These are phyloP conservation scores for Bimastos eiseni DNA, from an alignment of 2,888 invertebrate species.

Conservation along the genomic window DNA sequence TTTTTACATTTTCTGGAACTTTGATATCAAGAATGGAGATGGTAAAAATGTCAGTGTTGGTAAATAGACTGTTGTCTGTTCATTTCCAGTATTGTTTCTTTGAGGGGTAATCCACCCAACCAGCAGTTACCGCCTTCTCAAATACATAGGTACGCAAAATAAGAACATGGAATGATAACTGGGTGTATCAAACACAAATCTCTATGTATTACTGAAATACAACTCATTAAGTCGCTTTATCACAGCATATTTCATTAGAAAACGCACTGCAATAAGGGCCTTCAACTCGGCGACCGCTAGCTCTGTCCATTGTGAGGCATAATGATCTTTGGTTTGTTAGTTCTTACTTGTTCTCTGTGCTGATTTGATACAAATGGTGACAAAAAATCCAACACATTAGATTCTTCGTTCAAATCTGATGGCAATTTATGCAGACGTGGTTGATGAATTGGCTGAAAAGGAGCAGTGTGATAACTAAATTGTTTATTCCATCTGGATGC, in stretches of 20 bases:
- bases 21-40: too few species aligned
- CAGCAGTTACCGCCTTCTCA: not conserved
- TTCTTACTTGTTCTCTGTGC: not conserved
- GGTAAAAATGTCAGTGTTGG: not conserved
- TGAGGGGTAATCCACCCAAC: not conserved
- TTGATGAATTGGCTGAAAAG: too few species aligned
- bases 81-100: conserved; percentile 24
- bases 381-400: too few species aligned
- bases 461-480: too few species aligned
- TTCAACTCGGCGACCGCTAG: not conserved
- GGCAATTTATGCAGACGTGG: too few species aligned
- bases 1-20: too few species aligned
- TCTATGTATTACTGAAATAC: not conserved
- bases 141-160: not conserved
- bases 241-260: not conserved
- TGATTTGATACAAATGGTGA: not conserved
- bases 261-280: not conserved
- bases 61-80: not conserved
- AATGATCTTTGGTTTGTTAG: not conserved
- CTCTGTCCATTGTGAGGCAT: not conserved
- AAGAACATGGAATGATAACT: not conserved
- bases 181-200: not conserved
- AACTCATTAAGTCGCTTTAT: not conserved
- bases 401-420: too few species aligned
- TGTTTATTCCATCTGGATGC: too few species aligned